phyloP scores from a whole-genome alignment of 2,113 vertebrate genomes.

The Murina feae region DNA sequence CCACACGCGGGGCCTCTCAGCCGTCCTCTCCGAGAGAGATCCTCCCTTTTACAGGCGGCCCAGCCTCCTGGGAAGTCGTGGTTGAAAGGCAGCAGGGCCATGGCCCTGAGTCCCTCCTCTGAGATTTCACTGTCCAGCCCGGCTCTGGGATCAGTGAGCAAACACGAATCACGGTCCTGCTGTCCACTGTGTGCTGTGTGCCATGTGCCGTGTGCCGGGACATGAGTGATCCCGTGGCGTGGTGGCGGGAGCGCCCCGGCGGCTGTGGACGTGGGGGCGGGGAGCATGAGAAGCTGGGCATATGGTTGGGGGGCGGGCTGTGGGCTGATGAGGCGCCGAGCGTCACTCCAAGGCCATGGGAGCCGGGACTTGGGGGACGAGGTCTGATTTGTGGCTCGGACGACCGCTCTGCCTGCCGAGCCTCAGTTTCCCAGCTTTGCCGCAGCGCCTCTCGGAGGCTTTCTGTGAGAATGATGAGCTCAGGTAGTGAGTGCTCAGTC shows the following conservation, averaged over 20 bases:
- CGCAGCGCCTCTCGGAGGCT: background rate
- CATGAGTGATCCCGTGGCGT: background rate
- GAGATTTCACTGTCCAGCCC: background rate
- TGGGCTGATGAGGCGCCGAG: background rate
- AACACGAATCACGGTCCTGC: background rate
- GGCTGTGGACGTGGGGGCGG: background rate
- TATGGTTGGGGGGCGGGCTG: background rate
- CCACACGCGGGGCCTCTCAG: background rate
- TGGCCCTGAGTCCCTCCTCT: background rate
- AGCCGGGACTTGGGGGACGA: background rate
- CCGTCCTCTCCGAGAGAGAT: background rate
- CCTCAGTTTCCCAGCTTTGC: slow-evolving; percentile 3
- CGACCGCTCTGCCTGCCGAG: background rate
- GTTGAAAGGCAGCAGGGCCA: background rate
- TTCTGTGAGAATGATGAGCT: background rate
- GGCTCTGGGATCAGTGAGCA: background rate
- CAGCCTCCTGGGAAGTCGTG: slow-evolving; percentile 29
- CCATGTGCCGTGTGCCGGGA: background rate
- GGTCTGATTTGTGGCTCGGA: background rate
- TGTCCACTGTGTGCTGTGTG: fast-evolving
- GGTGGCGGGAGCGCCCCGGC: background rate
- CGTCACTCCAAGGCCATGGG: background rate
- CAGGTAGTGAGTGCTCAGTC: background rate
- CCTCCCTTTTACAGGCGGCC: background rate
- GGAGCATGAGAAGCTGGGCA: background rate